Base-by-base conservation (phyloP, 2,113 vertebrate species). In the Microtus oregoni region DNA sequence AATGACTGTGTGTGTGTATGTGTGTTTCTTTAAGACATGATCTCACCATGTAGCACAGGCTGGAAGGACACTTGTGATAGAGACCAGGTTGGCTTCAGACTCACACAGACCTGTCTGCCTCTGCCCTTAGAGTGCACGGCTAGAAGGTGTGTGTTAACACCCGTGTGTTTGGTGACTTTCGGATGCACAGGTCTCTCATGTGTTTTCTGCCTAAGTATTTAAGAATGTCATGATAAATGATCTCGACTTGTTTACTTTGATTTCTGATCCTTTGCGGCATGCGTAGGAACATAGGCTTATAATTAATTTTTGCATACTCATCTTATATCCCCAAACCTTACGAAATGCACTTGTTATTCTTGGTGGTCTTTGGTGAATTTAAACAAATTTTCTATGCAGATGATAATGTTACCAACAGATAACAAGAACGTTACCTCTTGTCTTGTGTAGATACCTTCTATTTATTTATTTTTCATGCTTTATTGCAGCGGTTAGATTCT, bases 301-400 rank as follows among this genome's bases (percentile, higher is more conserved):
- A 72, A 81, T 20, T 91, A 38, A 30, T 67, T 73, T 77, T 81
- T 94, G 15, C 61, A 65, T 76, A 76, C 19, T 93, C 35, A 91
- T 63, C 30, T 91, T 89, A 52, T 85, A 87, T 83, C 26, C 28
- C 68, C 7, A 47, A 61, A 85, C 82, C 2, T 91, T 70, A 79
- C 22, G 78, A 83, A 89, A 89, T 70, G 68, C 14, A 89, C 24
- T 79, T 75, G 70, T 30, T 70, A 82, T 28, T 85, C 70, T 63
- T 82, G 76, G 26, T 58, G 41, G 26, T 19, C 58, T 86, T 67
- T 92, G 76, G 15, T 77, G 22, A 67, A 58, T 87, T 94, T 35
- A 94, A n/a, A 82, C 17, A 89, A 26, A 81, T 86, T 95, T 91
- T 96, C 22, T 70, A 44, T 70, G 65, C 9, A 86, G 50, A 81